Evolutionary conservation across 2,113 vertebrate species (phyloP).

Genomic region (Salminus brasiliensis): DNA sequence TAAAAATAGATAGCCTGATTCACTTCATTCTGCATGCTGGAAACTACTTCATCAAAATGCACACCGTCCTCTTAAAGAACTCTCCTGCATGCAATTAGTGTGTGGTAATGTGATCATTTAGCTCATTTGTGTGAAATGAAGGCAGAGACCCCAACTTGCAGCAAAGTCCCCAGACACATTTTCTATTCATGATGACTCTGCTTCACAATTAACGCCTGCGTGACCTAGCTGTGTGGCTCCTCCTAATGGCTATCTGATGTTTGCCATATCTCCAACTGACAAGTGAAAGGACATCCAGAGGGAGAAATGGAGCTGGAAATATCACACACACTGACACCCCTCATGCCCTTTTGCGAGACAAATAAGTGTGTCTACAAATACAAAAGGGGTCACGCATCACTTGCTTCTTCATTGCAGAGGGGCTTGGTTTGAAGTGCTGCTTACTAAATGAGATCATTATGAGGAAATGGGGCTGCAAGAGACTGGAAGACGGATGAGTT

Average conservation of each 20-base stretch:
- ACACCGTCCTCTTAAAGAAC: not conserved
- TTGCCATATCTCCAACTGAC: slow-evolving; percentile 59
- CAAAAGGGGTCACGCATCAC: slow-evolving; percentile 62
- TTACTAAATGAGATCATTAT: slow-evolving; percentile 62
- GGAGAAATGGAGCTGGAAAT: slow-evolving; percentile 59
- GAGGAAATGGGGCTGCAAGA: slow-evolving; percentile 58
- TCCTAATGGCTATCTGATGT: slow-evolving; percentile 58
- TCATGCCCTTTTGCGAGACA: slow-evolving; percentile 67
- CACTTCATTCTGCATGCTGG: not conserved
- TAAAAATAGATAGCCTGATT: not conserved
- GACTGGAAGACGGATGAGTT: slow-evolving; percentile 57
- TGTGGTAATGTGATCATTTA: slow-evolving; percentile 17
- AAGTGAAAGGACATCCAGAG: slow-evolving; percentile 53
- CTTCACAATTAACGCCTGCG: slow-evolving; percentile 25
- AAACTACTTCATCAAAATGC: not conserved
- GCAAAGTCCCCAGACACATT: slow-evolving; percentile 30
- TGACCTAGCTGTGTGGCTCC: slow-evolving; percentile 21
- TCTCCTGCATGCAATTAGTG: not conserved
- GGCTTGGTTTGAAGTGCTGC: slow-evolving; percentile 56
- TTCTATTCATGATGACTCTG: slow-evolving; percentile 23
- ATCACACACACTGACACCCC: slow-evolving; percentile 50
- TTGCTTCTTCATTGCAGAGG: slow-evolving; percentile 55
- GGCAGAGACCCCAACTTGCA: slow-evolving; percentile 9
- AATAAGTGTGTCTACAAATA: slow-evolving; percentile 63
- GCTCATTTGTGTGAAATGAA: slow-evolving; percentile 17